These are phyloP conservation scores for Danionella cerebrum DNA, from an alignment of 2,113 vertebrate species.

Conservation along the genomic window DNA sequence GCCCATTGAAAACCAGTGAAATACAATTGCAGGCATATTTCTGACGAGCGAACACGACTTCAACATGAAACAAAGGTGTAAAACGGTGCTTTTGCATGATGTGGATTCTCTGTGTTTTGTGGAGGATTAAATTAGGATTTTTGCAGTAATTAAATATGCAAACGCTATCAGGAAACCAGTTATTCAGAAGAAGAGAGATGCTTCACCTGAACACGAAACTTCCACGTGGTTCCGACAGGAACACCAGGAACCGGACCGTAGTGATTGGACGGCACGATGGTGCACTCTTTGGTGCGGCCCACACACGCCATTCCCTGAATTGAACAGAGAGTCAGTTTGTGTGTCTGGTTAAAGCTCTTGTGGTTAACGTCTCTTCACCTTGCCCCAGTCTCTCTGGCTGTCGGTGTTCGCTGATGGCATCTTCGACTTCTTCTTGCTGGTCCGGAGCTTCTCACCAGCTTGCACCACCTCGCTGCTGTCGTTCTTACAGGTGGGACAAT, in stretches of 20 bases:
- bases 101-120: too few relatives aligned
- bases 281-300: slow-evolving; percentile 95
- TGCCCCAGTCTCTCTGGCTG: slow-evolving; percentile 97
- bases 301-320: slow-evolving; percentile 99
- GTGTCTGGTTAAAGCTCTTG: too few relatives aligned
- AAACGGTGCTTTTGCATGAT: too few relatives aligned
- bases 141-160: not conserved
- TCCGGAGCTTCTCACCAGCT: slow-evolving; percentile 93
- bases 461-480: slow-evolving; percentile 96
- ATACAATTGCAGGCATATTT: too few relatives aligned
- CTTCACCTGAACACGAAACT: slow-evolving; percentile 91
- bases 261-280: slow-evolving; percentile 95
- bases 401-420: slow-evolving; percentile 97
- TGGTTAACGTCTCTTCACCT: slow-evolving; percentile 70
- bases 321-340: slow-evolving; percentile 35
- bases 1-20: too few relatives aligned
- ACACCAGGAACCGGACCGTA: slow-evolving; percentile 92
- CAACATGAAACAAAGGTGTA: too few relatives aligned
- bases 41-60: too few relatives aligned
- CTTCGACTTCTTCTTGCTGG: slow-evolving; percentile 98
- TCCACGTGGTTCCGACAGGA: slow-evolving; percentile 95
- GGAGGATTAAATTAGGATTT: too few relatives aligned
- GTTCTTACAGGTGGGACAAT: slow-evolving; percentile 98
- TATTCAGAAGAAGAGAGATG: too few relatives aligned
- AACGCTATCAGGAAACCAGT: too few relatives aligned